Base-by-base conservation (phyloP, 2,888 invertebrate genomes). In the Drosophila eohydei region DNA sequence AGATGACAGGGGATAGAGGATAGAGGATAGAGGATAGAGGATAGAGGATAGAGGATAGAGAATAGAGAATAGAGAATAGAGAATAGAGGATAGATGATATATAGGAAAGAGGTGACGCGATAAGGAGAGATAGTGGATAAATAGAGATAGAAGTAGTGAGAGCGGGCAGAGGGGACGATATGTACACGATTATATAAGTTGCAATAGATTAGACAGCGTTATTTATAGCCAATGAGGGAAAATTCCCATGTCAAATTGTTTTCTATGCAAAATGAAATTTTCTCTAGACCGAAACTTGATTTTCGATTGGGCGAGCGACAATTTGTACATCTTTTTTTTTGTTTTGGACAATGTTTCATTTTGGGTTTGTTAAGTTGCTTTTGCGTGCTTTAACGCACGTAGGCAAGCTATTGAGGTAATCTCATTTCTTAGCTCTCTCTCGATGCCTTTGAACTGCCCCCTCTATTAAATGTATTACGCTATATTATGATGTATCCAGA, bases 161-260 rank as follows among this genome's bases (percentile, higher is more conserved):
- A 1, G 44, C 14, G 14, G 3, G 28, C 8, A 28, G 14, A 4
- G 8, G 28, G 2, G 4, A 71, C 58, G 74, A 67, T 65, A 0
- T 61, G 40, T 58, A 40, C 11, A 48, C 21, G 60, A 38, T 71
- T 78, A 78, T 71, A 78, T 71, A 78, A 78, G 51, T 34, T 54
- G 46, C 60, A 73, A 65, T 57, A 56, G 65, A 57, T 66, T 50
- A 21, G n/a, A 11, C 3, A n/a, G 21, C n/a, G 26, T 4, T 78
- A 71, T 75, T 75, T 75, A 54, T 64, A 16, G 26, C 8, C 3
- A 30, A 16, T 3, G n/a, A 14, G 28, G 5, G 1, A 12, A 62
- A 36, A 32, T 51, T 36, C 26, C 26, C 36, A 36, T 38, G 9
- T 38, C 12, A 16, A 46, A 38, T 46, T 28, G 32, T 56, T 32